Percentiles rank a stretch among this genome's conserved stretches.
These are phyloP conservation scores for Centroberyx gerrardi DNA, from an alignment of 2,797 vertebrate species.

Conservation along the genomic window DNA sequence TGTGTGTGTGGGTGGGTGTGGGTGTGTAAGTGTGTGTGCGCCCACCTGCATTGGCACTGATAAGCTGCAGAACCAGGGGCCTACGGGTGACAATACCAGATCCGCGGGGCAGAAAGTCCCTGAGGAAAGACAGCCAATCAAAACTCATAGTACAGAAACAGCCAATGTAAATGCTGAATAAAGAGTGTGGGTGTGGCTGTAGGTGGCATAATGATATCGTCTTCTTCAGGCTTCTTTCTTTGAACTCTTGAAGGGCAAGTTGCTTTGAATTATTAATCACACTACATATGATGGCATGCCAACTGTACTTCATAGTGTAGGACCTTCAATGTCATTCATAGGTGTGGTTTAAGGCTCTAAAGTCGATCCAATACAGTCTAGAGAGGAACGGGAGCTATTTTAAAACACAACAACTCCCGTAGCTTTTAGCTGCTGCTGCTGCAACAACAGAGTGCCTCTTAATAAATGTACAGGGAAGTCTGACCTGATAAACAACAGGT, in stretches of 20 bases:
- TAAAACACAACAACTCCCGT: conserved; percentile 17
- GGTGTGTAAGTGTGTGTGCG: conserved; percentile 39
- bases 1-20: conserved; percentile 50
- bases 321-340: background rate
- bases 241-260: conserved; percentile 23
- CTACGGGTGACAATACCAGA: conserved; percentile 97
- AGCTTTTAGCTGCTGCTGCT: conserved; percentile 19
- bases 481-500: conserved; percentile 56
- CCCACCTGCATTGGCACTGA: conserved; percentile 94
- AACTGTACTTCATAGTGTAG: background rate
- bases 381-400: conserved; percentile 29
- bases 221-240: conserved; percentile 4
- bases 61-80: conserved; percentile 97
- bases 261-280: background rate
- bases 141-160: conserved; percentile 30
- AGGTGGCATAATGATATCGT: background rate
- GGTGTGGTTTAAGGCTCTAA: too few relatives aligned
- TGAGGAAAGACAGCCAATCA: conserved; percentile 73
- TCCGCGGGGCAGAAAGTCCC: conserved; percentile 96
- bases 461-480: conserved; percentile 16
- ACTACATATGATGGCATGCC: background rate
- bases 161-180: background rate
- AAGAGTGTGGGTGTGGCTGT: background rate
- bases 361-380: background rate
- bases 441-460: too few relatives aligned